Evolutionary conservation across 2,797 vertebrate genomes (phyloP), one percentile per base, ranked within the genome.

Genomic region (Pipistrellus nathusii): DNA sequence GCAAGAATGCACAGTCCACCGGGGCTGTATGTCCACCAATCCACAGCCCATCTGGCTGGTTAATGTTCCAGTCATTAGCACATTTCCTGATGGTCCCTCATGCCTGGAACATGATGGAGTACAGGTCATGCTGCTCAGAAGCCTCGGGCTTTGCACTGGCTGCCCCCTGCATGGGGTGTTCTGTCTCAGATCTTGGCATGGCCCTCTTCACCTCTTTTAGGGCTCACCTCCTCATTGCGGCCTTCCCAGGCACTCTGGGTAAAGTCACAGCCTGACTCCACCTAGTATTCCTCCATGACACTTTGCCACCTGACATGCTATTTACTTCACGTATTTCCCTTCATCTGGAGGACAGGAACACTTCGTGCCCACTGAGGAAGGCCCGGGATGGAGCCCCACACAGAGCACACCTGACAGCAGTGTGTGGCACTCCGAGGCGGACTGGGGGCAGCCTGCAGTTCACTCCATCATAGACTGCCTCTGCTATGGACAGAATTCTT

Each of bases 1-100:
- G 27, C 48, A 20, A 8, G n/a, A 21, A 82, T 12, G 11, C 9
- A 41, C 6, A 41, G 73, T 27, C 68, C 55, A 13, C 0, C 1
- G 5, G 23, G 66, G 59, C 8, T 17, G 27, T 4, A 1, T 2
- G 18, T 0, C 32, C 27, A 0, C 20, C 8, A 2, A 51, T 12
- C 18, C 1, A 1, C 25, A 38, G 13, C 46, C 46, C 30, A 2
- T 6, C 6, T n/a, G 27, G 35, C 27, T 32, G 10, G 27, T 71
- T 66, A n/a, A 73, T 2, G 7, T 23, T n/a, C 35, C 10, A 6
- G 68, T 18, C 17, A 25, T 25, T 14, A 32, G 51, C 7, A 25
- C 55, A 11, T 51, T 17, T 53, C 55, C 77, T 41, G 51, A 25
- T 13, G 35, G 71, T 44, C 23, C 35, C 73, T 27, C 17, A 13